Conservation (phyloP, 2,113 vertebrate genomes). For the Strigops habroptila region DNA sequence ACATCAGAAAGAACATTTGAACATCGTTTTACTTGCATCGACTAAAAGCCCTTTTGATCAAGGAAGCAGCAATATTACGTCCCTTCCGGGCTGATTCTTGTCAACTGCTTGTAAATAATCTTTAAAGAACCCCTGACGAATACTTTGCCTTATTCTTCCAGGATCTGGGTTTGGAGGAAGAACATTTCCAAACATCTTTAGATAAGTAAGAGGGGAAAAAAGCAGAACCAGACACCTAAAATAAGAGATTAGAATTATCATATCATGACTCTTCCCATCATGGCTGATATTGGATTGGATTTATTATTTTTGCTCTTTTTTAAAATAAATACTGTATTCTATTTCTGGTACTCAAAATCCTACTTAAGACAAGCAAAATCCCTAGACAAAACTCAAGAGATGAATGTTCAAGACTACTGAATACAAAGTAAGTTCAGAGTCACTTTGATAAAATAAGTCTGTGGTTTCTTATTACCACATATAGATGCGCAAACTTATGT, state of each 20-base stretch:
- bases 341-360: conserved; percentile 32
- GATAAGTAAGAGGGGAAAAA: background rate
- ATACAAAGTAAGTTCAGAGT: conserved; percentile 58
- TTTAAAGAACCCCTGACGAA: background rate
- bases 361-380: conserved; percentile 52
- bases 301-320: background rate
- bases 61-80: background rate
- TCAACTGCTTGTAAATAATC: background rate
- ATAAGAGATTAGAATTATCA: background rate
- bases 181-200: background rate
- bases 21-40: background rate
- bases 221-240: background rate
- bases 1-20: background rate
- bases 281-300: background rate
- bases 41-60: background rate
- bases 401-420: conserved; percentile 34
- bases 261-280: background rate
- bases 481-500: conserved; percentile 16
- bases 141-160: background rate
- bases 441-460: conserved; percentile 50
- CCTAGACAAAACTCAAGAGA: conserved; percentile 45
- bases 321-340: background rate
- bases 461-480: conserved; percentile 61
- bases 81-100: background rate
- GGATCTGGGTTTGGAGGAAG: background rate